Evolutionary conservation across 2,888 invertebrate genomes (phyloP).

Genomic region (Xylota segnis): DNA sequence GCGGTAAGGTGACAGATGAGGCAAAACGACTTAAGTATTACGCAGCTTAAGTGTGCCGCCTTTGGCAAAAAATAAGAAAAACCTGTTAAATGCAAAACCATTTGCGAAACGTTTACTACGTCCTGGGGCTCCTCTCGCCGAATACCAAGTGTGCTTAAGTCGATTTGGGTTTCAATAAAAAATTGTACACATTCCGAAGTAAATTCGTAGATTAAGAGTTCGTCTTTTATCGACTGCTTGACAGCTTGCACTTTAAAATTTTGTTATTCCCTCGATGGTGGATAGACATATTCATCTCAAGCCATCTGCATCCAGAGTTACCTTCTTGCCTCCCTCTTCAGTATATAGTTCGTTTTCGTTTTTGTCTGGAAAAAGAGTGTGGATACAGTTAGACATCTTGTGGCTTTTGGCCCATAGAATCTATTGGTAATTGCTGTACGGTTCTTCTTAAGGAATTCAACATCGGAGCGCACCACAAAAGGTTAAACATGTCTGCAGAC

Average conservation of each 20-base stretch:
- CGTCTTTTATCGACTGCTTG: too few relatives aligned
- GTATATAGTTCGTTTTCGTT: neutral
- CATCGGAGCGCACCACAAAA: neutral
- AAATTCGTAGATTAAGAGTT: too few relatives aligned
- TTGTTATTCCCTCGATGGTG: neutral
- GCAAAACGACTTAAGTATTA: neutral
- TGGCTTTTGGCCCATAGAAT: slow-evolving; percentile 4
- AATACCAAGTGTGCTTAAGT: neutral
- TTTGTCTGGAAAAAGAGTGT: neutral
- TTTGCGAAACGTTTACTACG: neutral
- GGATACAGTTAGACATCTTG: neutral
- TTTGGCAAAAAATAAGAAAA: neutral
- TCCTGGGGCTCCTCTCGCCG: neutral
- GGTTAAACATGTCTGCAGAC: slow-evolving; percentile 8
- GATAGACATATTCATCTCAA: neutral
- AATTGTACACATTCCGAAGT: too few relatives aligned
- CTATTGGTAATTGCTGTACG: neutral
- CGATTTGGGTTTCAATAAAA: neutral
- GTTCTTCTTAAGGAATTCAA: neutral
- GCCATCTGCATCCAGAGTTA: neutral
- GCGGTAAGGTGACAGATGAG: neutral
- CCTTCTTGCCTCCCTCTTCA: neutral
- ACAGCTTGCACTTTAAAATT: too few relatives aligned
- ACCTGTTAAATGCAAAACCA: neutral
- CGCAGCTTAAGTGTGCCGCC: neutral